Percentiles rank a stretch among this genome's conserved stretches.
These are phyloP conservation scores for Chlorodrepanis virens DNA, from an alignment of 2,113 vertebrate genomes.

Conservation along the genomic window DNA sequence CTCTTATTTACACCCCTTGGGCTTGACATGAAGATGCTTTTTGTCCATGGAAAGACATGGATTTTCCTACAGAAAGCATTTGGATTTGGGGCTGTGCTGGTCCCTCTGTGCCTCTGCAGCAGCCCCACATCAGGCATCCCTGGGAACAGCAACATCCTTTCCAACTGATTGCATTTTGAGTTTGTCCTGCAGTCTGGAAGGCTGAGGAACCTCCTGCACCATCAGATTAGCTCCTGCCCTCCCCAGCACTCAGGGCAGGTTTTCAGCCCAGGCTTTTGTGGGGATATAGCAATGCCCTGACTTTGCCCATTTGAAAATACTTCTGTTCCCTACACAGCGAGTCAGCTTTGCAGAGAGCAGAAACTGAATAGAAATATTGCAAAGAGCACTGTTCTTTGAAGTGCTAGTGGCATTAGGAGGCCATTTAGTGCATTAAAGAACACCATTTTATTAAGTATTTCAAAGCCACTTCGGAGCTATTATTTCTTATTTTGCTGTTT, in stretches of 20 bases:
- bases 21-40: background rate
- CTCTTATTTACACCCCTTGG: background rate
- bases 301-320: background rate
- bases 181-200: background rate
- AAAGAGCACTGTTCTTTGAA: background rate
- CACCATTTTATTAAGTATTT: constrained; percentile 2
- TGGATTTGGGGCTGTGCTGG: background rate
- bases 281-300: background rate
- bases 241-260: background rate
- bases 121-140: background rate
- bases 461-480: background rate
- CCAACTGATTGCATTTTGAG: background rate
- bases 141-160: background rate
- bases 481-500: constrained; percentile 39
- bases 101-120: background rate
- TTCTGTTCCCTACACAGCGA: rapidly evolving
- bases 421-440: background rate
- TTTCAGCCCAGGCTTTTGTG: background rate
- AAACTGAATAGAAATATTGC: background rate
- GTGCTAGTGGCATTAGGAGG: background rate
- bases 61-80: background rate
- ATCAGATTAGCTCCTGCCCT: background rate
- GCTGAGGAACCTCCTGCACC: background rate
- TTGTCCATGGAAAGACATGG: rapidly evolving
- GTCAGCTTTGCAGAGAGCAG: background rate